Evolutionary conservation across 2,888 invertebrate species (phyloP), one percentile per base, ranked within the genome.

Genomic region (Drosophila fungiperda): DNA sequence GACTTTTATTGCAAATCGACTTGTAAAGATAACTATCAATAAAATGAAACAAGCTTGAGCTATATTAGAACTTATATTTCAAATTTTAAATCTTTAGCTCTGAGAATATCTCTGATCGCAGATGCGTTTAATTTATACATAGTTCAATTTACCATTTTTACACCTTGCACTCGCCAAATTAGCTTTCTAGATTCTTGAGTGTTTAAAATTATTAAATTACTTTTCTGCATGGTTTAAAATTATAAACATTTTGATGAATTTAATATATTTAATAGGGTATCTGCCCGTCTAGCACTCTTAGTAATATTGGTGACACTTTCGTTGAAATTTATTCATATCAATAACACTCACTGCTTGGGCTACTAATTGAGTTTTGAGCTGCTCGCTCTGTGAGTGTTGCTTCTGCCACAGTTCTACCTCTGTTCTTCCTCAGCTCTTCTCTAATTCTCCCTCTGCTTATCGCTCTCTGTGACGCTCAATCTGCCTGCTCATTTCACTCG

Each of bases 341-440:
- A 70, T 55, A 55, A 50, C 65, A 65, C 80, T 75, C 66, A 32
- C 40, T 11, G 58, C 61, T 71, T 67, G 70, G 48, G 71, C 74
- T 84, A 52, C 75, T 76, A 84, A 84, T 80, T 85, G 84, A 84
- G 82, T 60, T 61, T 61, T 63, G 69, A 72, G 63, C 29, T 59
- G 40, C 45, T 45, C 40, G 49, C 40, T 48, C 33, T 40, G 68
- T 35, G 65, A 62, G 63, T 36, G 61, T 17, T 45, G 15, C 15
- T 26, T 45, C 15, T 45, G 8, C 23, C 45, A 15, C 15, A 45
- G 23, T 23, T 45, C 23, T 8, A 45, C 45, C 23, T 45, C 45
- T 23, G 45, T 23, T 45, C 2, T 23, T 7, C 8, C 45, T 23
- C 23, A 15, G 15, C 17, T 36, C 15, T 7, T 11, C n/a, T 17